phyloP scores from a whole-genome alignment of 2,797 vertebrate genomes.

The Urophycis tenuis region DNA sequence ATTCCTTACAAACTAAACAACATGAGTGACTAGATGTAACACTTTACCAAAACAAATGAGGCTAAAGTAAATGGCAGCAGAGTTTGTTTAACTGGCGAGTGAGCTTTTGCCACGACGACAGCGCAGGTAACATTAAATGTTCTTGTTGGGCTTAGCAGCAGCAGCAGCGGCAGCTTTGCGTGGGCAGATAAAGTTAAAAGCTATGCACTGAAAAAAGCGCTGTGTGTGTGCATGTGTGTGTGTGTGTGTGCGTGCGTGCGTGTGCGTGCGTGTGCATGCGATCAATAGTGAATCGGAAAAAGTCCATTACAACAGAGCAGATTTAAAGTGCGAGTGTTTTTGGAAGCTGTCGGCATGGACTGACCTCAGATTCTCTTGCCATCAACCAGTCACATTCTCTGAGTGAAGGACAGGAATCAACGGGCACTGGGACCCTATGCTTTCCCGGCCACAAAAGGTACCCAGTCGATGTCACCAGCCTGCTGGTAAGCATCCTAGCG shows the following conservation, averaged over 20 bases:
- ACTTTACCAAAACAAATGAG: not conserved
- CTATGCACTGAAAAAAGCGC: not conserved
- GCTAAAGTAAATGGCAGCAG: not conserved
- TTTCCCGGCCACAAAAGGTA: not conserved
- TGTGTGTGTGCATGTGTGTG: not conserved
- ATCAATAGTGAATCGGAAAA: slow-evolving; percentile 34
- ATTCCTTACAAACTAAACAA: too few species aligned
- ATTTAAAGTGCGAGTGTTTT: slow-evolving; percentile 1
- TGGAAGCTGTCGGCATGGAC: slow-evolving; percentile 15
- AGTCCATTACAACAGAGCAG: slow-evolving; percentile 35
- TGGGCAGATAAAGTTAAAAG: slow-evolving; percentile 29
- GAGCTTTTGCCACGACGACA: not conserved
- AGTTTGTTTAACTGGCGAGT: not conserved
- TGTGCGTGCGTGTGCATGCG: slow-evolving; percentile 10
- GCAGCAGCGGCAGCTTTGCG: slow-evolving; percentile 6
- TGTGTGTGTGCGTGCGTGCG: not conserved
- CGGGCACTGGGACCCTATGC: not conserved
- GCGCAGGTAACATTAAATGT: not conserved
- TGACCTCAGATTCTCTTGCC: slow-evolving; percentile 29
- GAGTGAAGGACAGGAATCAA: not conserved
- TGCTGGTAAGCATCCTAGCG: too few species aligned
- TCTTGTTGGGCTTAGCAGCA: not conserved
- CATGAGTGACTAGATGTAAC: not conserved
- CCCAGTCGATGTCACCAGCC: not conserved
- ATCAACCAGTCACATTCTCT: slow-evolving; percentile 29